These are phyloP conservation scores for Formica aserva DNA, from an alignment of 2,888 invertebrate species.

Conservation along the genomic window DNA sequence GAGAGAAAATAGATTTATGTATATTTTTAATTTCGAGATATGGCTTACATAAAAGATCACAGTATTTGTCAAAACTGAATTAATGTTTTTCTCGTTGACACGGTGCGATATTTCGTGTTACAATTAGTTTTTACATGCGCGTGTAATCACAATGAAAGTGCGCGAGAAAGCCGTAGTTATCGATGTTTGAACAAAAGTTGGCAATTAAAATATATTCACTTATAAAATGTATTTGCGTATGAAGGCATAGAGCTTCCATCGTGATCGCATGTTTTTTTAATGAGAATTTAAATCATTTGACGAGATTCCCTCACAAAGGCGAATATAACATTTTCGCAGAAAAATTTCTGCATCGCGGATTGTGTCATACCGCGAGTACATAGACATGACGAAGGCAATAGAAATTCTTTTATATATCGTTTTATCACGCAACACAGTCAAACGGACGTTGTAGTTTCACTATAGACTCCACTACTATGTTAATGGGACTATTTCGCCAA, in stretches of 20 bases:
- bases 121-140: background rate
- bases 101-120: background rate
- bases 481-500: conserved; percentile 35
- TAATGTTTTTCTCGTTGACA: background rate
- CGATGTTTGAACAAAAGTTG: conserved; percentile 10
- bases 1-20: background rate
- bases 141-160: background rate
- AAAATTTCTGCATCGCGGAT: conserved; percentile 6
- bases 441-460: background rate
- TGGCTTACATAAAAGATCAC: background rate
- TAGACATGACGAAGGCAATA: conserved; percentile 36
- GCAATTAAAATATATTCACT: conserved; percentile 18
- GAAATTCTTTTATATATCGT: conserved; percentile 21
- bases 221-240: background rate
- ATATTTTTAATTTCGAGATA: background rate
- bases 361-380: background rate
- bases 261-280: conserved; percentile 16
- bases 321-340: conserved; percentile 12
- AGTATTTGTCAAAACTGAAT: background rate
- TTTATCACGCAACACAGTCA: conserved; percentile 22
- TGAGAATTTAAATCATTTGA: conserved; percentile 38
- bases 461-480: background rate
- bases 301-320: conserved; percentile 16
- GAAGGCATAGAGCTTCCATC: background rate
- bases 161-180: background rate